phyloP scores from a whole-genome alignment of 1,140 invertebrate genomes.

The Mya arenaria region DNA sequence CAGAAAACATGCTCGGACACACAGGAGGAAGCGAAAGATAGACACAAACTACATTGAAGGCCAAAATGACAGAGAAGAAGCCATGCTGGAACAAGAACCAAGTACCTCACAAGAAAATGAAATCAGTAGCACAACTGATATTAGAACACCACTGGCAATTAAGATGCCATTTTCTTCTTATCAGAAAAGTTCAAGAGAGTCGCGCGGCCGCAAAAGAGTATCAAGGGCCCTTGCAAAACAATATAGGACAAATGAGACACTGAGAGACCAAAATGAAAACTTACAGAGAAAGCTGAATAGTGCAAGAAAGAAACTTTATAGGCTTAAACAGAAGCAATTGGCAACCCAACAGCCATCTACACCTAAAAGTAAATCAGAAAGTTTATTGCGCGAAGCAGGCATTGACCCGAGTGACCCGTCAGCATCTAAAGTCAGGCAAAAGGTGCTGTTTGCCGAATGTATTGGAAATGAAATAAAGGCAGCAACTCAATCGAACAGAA shows the following conservation, averaged over 20 bases:
- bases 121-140: constrained; percentile 2
- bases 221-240: constrained; percentile 10
- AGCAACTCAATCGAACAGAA: not conserved
- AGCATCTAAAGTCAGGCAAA: not conserved
- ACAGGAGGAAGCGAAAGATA: constrained; percentile 7
- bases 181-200: no score
- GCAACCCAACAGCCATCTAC: not conserved
- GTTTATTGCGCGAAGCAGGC: no score
- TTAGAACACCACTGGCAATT: not conserved
- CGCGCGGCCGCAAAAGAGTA: constrained; percentile 8
- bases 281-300: constrained; percentile 33
- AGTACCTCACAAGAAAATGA: not conserved
- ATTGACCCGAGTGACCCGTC: not conserved
- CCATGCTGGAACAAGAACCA: not conserved
- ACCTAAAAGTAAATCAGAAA: constrained; percentile 8
- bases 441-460: constrained; percentile 40
- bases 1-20: not conserved
- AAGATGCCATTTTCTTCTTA: constrained; percentile 8
- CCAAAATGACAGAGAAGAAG: not conserved
- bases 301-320: not conserved
- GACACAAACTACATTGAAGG: not conserved
- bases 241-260: not conserved
- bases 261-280: constrained; percentile 18
- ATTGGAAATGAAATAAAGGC: constrained; percentile 27
- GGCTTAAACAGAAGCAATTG: not conserved